These are phyloP conservation scores for Strigamia maritima DNA, from an alignment of 2,888 invertebrate species.

Conservation along the genomic window DNA sequence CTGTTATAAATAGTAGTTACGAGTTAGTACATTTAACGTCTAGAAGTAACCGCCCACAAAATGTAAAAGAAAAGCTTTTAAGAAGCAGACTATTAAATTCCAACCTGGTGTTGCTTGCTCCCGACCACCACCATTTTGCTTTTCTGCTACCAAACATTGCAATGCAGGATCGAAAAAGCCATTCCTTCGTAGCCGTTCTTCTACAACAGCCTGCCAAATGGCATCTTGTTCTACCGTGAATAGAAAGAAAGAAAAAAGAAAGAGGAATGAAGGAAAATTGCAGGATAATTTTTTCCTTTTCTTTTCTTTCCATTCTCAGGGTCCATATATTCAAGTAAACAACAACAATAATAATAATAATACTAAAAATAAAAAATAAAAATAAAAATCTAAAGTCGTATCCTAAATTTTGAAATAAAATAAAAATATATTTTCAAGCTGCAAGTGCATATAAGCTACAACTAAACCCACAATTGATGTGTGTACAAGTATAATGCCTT, in stretches of 20 bases:
- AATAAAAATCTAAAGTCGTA: not conserved
- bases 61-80: not conserved
- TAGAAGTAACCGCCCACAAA: not conserved
- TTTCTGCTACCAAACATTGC: slow-evolving; percentile 29
- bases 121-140: slow-evolving; percentile 11
- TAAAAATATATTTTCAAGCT: not conserved
- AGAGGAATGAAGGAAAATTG: slow-evolving; percentile 7
- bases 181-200: slow-evolving; percentile 43
- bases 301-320: slow-evolving; percentile 26
- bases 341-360: not conserved
- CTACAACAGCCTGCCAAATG: slow-evolving; percentile 45
- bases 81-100: not conserved
- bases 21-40: not conserved
- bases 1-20: not conserved
- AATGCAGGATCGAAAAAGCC: slow-evolving; percentile 38
- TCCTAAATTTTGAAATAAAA: not conserved
- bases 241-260: slow-evolving; percentile 31
- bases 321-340: slow-evolving; percentile 9
- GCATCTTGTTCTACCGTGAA: slow-evolving; percentile 44
- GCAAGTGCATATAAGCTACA: not conserved
- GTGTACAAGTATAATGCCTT: not conserved
- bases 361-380: not conserved
- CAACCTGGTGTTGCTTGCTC: slow-evolving; percentile 24
- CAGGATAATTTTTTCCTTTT: slow-evolving; percentile 31
- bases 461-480: not conserved